These are phyloP conservation scores for Argyra leucocephala DNA, from an alignment of 2,888 invertebrate species.

Conservation along the genomic window DNA sequence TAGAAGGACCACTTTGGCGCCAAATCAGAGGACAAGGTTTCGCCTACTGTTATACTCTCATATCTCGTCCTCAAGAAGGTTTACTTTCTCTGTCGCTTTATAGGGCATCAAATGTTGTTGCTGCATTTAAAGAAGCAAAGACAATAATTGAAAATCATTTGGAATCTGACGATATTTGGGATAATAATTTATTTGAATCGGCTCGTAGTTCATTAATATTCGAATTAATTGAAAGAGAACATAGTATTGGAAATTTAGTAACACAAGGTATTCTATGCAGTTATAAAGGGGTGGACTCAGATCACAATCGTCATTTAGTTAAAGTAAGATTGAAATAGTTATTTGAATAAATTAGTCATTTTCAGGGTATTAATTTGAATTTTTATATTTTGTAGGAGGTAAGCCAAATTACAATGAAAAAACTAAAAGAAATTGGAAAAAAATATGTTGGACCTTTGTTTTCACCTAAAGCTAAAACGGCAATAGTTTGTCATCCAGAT, in stretches of 20 bases:
- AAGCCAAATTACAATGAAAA: conserved; percentile 54
- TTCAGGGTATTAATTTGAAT: neutral
- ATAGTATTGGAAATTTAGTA: conserved; percentile 65
- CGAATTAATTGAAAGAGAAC: conserved; percentile 72
- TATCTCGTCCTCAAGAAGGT: conserved; percentile 56
- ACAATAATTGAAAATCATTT: conserved; percentile 50
- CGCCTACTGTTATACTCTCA: conserved; percentile 67
- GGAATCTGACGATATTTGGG: conserved; percentile 47
- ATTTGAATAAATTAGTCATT: neutral
- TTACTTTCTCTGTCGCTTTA: conserved; percentile 62
- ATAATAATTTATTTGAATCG: conserved; percentile 64
- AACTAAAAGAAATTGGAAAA: conserved; percentile 58
- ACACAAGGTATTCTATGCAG: conserved; percentile 62
- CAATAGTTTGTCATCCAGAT: conserved; percentile 67
- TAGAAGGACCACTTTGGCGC: conserved; percentile 72
- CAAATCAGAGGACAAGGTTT: conserved; percentile 78
- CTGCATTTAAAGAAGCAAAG: conserved; percentile 69
- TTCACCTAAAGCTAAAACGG: conserved; percentile 52
- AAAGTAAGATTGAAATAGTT: conserved; percentile 16
- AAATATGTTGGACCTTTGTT: conserved; percentile 63
- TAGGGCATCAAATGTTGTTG: conserved; percentile 66
- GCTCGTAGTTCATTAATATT: conserved; percentile 81
- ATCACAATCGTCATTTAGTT: conserved; percentile 47
- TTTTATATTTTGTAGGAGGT: conserved; percentile 45
- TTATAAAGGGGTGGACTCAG: conserved; percentile 55